These are phyloP conservation scores for Brenthis ino DNA, from an alignment of 2,888 invertebrate species.

Conservation along the genomic window DNA sequence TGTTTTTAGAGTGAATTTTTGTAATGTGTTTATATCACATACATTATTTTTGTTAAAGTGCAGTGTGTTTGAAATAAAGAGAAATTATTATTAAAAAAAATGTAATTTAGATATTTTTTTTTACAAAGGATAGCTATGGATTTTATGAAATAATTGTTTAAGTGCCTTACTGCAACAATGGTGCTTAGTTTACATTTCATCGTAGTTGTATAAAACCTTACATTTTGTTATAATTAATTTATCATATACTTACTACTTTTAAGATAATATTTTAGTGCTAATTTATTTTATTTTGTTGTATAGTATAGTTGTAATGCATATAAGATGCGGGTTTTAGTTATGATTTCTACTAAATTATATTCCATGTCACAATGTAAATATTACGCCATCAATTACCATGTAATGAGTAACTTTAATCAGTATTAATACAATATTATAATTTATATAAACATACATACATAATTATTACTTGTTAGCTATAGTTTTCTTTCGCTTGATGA, in stretches of 20 bases:
- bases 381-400: constrained; percentile 71
- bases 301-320: constrained; percentile 54
- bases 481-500: neutral
- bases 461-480: constrained; percentile 2
- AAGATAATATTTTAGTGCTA: constrained; percentile 50
- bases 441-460: constrained; percentile 46
- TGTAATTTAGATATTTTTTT: neutral
- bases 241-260: constrained; percentile 14
- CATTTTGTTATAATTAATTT: constrained; percentile 13
- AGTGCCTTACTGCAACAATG: constrained; percentile 26
- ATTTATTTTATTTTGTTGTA: constrained; percentile 69
- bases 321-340: constrained; percentile 71
- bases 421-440: constrained; percentile 77
- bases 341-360: constrained; percentile 65
- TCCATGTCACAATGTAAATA: constrained; percentile 74
- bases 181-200: constrained; percentile 22
- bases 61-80: neutral
- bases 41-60: neutral
- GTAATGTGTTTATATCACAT: neutral
- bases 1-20: constrained; percentile 2
- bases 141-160: constrained; percentile 9
- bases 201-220: constrained; percentile 3
- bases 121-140: neutral
- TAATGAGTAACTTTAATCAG: constrained; percentile 74
- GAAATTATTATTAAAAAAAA: neutral